Evolutionary conservation across 2,113 vertebrate species (phyloP).

Genomic region (Hyaena hyaena): DNA sequence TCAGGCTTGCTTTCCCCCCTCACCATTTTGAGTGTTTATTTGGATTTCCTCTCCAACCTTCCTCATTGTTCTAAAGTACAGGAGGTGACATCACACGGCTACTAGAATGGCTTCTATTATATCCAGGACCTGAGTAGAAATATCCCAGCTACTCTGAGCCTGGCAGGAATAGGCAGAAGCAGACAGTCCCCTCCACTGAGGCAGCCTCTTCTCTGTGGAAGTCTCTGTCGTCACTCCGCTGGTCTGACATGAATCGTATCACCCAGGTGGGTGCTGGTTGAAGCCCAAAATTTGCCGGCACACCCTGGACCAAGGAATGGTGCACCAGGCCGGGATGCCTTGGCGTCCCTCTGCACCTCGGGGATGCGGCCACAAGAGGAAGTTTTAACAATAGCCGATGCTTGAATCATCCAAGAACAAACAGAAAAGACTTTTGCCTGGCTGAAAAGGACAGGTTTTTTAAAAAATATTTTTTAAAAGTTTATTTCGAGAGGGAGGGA

Average conservation of each 20-base stretch:
- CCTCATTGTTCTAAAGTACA: slow-evolving; percentile 82
- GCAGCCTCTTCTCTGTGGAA: not conserved
- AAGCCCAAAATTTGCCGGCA: not conserved
- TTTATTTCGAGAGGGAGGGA: too few relatives aligned
- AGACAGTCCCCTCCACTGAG: not conserved
- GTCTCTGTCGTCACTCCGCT: not conserved
- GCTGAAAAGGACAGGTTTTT: not conserved
- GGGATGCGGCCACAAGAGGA: slow-evolving; percentile 2
- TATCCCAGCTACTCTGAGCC: not conserved
- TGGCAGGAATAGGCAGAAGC: not conserved
- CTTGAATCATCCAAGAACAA: slow-evolving; percentile 30
- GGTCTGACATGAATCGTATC: not conserved
- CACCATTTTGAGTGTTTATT: slow-evolving; percentile 69
- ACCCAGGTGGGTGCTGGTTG: not conserved
- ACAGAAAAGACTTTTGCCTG: not conserved
- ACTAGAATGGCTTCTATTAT: slow-evolving; percentile 60
- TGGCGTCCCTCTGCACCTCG: accelerated
- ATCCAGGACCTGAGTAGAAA: slow-evolving; percentile 55
- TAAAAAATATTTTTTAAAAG: too few relatives aligned
- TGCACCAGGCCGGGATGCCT: not conserved
- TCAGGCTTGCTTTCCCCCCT: slow-evolving; percentile 70
- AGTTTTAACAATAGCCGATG: slow-evolving; percentile 40
- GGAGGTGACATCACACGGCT: slow-evolving; percentile 71
- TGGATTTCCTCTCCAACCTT: slow-evolving; percentile 80
- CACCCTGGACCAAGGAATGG: not conserved